These are phyloP conservation scores for Leptopilina drosophilae DNA, from an alignment of 2,888 invertebrate genomes.

Conservation along the genomic window DNA sequence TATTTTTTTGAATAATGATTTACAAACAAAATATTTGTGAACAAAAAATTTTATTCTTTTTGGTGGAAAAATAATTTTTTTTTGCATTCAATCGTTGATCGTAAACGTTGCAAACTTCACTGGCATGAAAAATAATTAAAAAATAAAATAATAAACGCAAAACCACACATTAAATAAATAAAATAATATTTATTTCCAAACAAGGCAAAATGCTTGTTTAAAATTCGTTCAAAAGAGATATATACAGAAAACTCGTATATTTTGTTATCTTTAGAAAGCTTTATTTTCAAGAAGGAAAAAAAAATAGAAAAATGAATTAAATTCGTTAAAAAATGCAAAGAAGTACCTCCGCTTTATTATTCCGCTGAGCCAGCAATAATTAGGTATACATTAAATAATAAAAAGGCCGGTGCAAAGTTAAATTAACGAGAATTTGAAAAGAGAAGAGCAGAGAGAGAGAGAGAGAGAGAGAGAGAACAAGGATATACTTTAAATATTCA, in stretches of 20 bases:
- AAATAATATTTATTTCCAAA: too few species aligned
- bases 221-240: background rate
- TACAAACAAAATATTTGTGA: too few species aligned
- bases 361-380: background rate
- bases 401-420: background rate
- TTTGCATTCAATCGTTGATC: too few species aligned
- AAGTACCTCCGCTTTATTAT: background rate
- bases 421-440: constrained; percentile 8
- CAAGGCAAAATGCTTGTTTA: too few species aligned
- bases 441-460: background rate
- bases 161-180: too few species aligned
- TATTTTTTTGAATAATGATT: too few species aligned
- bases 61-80: too few species aligned
- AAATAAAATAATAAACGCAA: too few species aligned
- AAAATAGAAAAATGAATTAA: background rate
- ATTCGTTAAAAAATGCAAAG: constrained; percentile 4
- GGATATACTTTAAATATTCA: constrained; percentile 1
- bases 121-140: too few species aligned
- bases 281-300: background rate
- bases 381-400: constrained; percentile 6
- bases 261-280: background rate
- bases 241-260: background rate
- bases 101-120: too few species aligned
- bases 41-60: too few species aligned
- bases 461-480: background rate